Percentiles rank a stretch among this genome's conserved stretches.
Evolutionary conservation across 2,888 invertebrate species (phyloP).

Genomic region (Ceriagrion tenellum): DNA sequence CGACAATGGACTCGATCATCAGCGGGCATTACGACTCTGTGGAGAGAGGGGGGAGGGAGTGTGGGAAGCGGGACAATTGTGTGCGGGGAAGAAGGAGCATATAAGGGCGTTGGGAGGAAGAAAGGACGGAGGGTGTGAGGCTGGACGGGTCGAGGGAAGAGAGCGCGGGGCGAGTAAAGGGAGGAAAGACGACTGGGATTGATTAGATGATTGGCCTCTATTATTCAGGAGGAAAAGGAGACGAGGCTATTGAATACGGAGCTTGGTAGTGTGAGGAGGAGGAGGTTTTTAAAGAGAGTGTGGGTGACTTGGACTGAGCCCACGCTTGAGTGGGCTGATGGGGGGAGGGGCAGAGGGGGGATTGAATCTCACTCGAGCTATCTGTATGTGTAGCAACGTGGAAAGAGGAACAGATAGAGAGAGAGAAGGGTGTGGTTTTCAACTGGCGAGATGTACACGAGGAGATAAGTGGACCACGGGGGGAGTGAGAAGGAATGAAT

Average conservation of each 20-base stretch:
- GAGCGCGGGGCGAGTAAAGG: not conserved
- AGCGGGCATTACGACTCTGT: not conserved
- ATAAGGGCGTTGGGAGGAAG: not conserved
- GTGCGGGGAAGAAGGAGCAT: not conserved
- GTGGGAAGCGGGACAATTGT: slow-evolving; percentile 37
- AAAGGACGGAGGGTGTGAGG: not conserved
- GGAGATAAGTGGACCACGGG: slow-evolving; percentile 40
- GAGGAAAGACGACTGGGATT: slow-evolving; percentile 53
- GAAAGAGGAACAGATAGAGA: not conserved
- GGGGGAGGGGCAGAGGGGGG: not conserved
- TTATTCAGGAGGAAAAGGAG: slow-evolving; percentile 57
- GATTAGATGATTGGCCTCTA: slow-evolving; percentile 61
- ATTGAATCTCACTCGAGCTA: slow-evolving; percentile 33
- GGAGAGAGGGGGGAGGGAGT: not conserved
- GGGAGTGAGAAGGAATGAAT: slow-evolving; percentile 24
- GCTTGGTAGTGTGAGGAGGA: not conserved
- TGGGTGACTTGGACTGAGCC: too few relatives aligned
- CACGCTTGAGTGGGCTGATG: not conserved
- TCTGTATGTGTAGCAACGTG: not conserved
- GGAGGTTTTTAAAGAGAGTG: not conserved
- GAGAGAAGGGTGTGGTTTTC: slow-evolving; percentile 51
- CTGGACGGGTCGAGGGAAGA: not conserved
- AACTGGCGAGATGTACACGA: slow-evolving; percentile 64
- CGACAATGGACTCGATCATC: slow-evolving; percentile 1
- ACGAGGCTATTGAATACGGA: slow-evolving; percentile 50